Base-by-base conservation (phyloP, 1,140 invertebrate genomes). In the Heliconius himera region DNA sequence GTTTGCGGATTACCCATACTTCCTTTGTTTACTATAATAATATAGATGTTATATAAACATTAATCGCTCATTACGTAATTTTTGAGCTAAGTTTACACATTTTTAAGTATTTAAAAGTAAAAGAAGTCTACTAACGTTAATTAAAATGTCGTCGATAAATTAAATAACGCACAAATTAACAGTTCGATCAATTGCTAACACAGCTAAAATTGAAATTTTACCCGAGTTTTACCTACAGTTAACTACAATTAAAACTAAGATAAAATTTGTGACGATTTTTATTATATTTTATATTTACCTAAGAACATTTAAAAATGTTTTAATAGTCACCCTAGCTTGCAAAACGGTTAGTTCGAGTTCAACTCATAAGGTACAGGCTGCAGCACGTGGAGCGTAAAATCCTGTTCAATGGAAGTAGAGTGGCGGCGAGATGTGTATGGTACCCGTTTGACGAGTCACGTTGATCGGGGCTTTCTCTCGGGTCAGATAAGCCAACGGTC, bases 401-500 rank as follows among this genome's bases (percentile, higher is more conserved):
- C 73, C 60, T 66, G 71, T 79, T 75, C 73, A 74, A 70, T 79
- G 66, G 54, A 78, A 70, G 77, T 81, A 73, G 80, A 81, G 73
- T 73, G 33, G 33, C 26, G 56, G 66, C 74, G 36, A 38, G 74
- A 72, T 78, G 80, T 70, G 74, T 76, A 46, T 74, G 74, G 78
- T 79, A 89, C 88, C 82, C 85, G 88, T 84, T 79, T 70, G 84
- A 89, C 88, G 84, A 82, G 88, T 89, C 81, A 46, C 72, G 60
- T 70, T 73, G 74, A 81, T 72, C 79, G 74, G 77, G 87, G 84
- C 87, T 89, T 89, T 89, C 88, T 87, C 85, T 81, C 56, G 82
- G 87, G 87, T 89, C 87, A 85, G 82, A 84, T 85, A 83, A 85
- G 76, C 79, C 70, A 75, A 60, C 76, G 79, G 79, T 77, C 79